Base-by-base conservation (phyloP, 1,140 invertebrate genomes). In the Trinorchestia longiramus region DNA sequence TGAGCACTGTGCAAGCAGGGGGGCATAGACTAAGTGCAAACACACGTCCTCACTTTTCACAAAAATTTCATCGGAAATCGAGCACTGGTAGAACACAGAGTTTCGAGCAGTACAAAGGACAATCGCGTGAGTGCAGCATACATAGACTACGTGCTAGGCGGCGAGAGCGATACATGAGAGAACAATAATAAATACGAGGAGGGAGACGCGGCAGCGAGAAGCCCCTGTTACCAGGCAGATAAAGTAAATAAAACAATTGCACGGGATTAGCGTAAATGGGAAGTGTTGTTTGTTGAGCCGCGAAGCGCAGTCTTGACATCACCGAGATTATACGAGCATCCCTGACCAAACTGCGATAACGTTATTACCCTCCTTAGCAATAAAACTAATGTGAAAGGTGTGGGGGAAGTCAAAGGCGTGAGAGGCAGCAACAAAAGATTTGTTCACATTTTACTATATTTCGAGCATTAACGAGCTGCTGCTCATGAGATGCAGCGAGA, bases 261-360 rank as follows among this genome's bases (percentile, higher is more conserved):
- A 94, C 40, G 92, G 92, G 92, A 94, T 94, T 94, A 94, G 92
- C 92, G 92, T 94, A 94, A 94, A 94, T 94, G 92, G 92, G 92
- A 94, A 94, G 43, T 47, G 92, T 94, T 94, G 92, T 94, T 94
- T 94, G 92, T 47, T 43, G 92, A 94, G 92, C 92, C 43, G 92
- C 92, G 43, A 94, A 44, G 43, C 43, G 44, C 92, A 94, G 92
- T 94, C 92, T 94, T 94, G 92, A 94, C 92, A 94, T 44, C 43
- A 40, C 43, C 44, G 44, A 94, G 92, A 94, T 94, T 94, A 45
- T 47, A 94, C 44, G 92, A 94, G 92, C 92, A 43, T 90, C 43
- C 6, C 92, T 94, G 92, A 28, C 43, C 92, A 94, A 44, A 94
- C 92, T 47, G 44, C 43, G 92, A 94, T 94, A 94, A 45, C 92